Conservation (phyloP, 2,888 invertebrate species). For the Heliconius ethilla region DNA sequence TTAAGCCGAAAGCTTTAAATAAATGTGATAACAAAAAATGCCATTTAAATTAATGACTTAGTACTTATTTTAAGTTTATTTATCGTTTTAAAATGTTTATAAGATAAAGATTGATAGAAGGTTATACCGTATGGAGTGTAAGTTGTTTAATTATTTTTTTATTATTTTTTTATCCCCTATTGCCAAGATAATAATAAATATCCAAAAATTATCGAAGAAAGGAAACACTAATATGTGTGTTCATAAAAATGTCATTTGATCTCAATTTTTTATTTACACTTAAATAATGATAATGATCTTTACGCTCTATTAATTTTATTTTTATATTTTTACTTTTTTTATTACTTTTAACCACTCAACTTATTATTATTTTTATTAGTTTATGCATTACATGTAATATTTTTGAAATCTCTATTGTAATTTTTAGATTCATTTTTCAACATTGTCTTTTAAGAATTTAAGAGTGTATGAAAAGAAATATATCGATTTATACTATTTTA, state of each 20-base stretch:
- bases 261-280: too few relatives aligned
- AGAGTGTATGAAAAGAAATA: too few relatives aligned
- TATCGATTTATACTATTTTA: too few relatives aligned
- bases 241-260: neutral
- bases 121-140: neutral
- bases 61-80: neutral
- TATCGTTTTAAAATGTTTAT: neutral
- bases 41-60: neutral
- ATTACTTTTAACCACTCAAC: too few relatives aligned
- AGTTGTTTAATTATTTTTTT: neutral
- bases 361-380: too few relatives aligned
- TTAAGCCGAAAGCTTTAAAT: conserved; percentile 33
- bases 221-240: neutral
- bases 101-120: neutral
- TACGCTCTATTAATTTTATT: too few relatives aligned
- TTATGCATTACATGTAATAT: too few relatives aligned
- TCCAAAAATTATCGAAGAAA: neutral
- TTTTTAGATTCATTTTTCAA: too few relatives aligned
- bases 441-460: too few relatives aligned
- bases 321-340: too few relatives aligned
- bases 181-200: neutral
- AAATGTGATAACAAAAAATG: conserved; percentile 5
- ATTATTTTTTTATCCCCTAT: neutral
- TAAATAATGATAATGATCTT: too few relatives aligned
- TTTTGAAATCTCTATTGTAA: too few relatives aligned